Conservation (phyloP, 2,888 invertebrate genomes). For the Phorcus lineatus region DNA sequence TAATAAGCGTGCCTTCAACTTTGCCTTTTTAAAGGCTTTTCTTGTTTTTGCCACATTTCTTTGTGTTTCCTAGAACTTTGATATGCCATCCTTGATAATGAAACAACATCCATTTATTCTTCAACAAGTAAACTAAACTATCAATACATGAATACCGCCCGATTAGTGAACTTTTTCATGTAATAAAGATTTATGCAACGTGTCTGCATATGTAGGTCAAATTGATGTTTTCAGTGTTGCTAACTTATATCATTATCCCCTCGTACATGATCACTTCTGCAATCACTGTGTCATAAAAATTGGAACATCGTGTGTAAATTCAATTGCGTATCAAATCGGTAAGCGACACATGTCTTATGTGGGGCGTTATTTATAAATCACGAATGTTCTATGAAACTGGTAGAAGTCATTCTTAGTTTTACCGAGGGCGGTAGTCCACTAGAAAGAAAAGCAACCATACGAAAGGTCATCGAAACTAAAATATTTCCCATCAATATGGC, state of each 20-base stretch:
- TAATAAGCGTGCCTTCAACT: too few relatives aligned
- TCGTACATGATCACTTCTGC: neutral
- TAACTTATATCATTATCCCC: slow-evolving; percentile 32
- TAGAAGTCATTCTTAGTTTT: neutral
- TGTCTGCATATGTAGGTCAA: slow-evolving; percentile 29
- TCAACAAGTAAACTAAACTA: too few relatives aligned
- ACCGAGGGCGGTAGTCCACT: neutral
- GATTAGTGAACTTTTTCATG: too few relatives aligned
- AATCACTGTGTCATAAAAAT: too few relatives aligned
- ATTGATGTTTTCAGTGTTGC: slow-evolving; percentile 28
- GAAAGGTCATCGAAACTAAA: slow-evolving; percentile 36
- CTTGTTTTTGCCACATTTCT: slow-evolving; percentile 20
- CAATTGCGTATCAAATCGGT: too few relatives aligned
- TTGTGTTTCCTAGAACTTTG: neutral
- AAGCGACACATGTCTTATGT: too few relatives aligned
- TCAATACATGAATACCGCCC: neutral
- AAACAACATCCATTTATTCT: neutral
- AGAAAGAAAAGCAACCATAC: neutral
- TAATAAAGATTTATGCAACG: slow-evolving; percentile 2
- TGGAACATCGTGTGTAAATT: too few relatives aligned
- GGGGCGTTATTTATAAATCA: too few relatives aligned
- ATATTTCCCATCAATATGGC: slow-evolving; percentile 62
- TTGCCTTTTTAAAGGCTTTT: too few relatives aligned
- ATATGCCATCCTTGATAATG: neutral
- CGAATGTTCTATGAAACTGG: too few relatives aligned